Conservation (phyloP, 2,797 vertebrate species). For the Morelia viridis region DNA sequence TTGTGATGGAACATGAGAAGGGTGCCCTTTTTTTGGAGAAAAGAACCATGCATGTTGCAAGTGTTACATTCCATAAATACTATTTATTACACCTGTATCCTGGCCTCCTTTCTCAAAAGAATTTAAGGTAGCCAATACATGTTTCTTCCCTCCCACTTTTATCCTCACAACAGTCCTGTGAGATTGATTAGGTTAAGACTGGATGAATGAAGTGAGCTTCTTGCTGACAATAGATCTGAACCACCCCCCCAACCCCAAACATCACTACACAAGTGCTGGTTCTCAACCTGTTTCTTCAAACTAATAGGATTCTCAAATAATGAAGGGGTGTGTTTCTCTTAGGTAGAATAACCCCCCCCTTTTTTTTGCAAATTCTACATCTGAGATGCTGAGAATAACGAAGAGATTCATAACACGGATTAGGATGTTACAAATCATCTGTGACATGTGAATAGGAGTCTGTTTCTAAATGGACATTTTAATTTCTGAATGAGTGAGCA, state of each 20-base stretch:
- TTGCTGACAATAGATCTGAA: not conserved
- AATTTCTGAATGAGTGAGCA: constrained; percentile 66
- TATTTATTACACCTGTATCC: not conserved
- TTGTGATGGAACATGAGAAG: not conserved
- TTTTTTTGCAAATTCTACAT: constrained; percentile 56
- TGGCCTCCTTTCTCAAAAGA: not conserved
- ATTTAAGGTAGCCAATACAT: not conserved
- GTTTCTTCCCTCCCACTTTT: not conserved
- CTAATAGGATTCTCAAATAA: constrained; percentile 37
- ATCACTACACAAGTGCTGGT: not conserved
- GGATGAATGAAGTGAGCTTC: not conserved
- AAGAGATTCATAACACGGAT: constrained; percentile 67
- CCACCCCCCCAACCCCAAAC: not conserved
- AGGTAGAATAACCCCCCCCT: constrained; percentile 41
- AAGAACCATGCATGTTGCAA: not conserved
- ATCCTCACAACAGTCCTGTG: not conserved
- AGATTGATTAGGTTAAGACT: not conserved
- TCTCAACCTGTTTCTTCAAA: not conserved
- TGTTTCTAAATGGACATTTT: constrained; percentile 62
- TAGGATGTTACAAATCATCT: constrained; percentile 68
- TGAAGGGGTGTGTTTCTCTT: constrained; percentile 28
- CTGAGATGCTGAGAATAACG: constrained; percentile 62
- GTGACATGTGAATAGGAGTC: constrained; percentile 67
- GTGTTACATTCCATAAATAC: not conserved
- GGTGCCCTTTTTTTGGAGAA: not conserved